Percentiles rank a stretch among this genome's conserved stretches.
These are phyloP conservation scores for Capreolus pygargus DNA, from an alignment of 2,113 vertebrate species.

Conservation along the genomic window DNA sequence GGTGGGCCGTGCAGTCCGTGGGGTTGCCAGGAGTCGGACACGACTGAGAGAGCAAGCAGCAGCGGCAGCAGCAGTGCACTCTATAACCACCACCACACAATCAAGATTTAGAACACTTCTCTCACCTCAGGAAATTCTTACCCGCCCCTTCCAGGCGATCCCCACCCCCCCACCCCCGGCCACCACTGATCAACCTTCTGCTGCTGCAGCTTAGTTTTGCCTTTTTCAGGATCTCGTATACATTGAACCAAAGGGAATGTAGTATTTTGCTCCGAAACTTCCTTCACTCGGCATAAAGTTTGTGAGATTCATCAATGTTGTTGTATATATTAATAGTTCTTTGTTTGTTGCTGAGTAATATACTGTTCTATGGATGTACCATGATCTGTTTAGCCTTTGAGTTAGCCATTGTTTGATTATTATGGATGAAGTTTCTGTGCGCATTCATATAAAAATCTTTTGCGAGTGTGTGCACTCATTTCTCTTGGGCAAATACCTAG, in stretches of 20 bases:
- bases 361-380: neutral
- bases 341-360: neutral
- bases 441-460: neutral
- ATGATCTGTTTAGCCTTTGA: neutral
- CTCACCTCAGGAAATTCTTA: neutral
- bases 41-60: neutral
- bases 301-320: neutral
- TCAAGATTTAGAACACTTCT: neutral
- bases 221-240: neutral
- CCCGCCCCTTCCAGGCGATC: neutral
- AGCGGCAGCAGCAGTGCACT: neutral
- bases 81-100: neutral
- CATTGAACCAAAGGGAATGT: neutral
- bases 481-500: neutral
- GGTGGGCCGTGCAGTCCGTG: neutral
- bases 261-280: neutral
- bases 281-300: neutral
- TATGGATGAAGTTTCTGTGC: neutral
- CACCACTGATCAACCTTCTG: neutral
- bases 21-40: neutral
- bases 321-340: neutral
- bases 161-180: fast-evolving
- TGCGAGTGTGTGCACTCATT: neutral
- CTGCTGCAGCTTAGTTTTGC: neutral
- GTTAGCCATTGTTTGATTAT: neutral